A percentile compares a stretch with the other conserved stretches of the same genome.
These are phyloP conservation scores for Pasiphila rectangulata DNA, from an alignment of 2,888 invertebrate species.

Conservation along the genomic window DNA sequence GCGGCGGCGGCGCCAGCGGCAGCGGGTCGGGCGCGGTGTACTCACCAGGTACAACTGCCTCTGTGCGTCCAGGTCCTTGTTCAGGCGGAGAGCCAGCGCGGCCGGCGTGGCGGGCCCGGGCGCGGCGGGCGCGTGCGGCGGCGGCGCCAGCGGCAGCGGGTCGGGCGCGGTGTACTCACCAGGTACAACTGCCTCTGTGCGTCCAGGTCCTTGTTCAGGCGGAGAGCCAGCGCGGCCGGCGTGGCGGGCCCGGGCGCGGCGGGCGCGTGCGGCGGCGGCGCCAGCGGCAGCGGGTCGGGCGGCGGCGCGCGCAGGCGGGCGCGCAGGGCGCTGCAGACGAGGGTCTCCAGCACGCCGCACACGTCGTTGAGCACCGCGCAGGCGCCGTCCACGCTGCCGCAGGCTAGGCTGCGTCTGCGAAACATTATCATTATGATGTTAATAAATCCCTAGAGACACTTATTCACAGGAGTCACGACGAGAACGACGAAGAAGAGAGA, in stretches of 20 bases:
- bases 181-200: conserved; percentile 88
- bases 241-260: conserved; percentile 49
- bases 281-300: conserved; percentile 53
- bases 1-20: no score
- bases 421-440: no score
- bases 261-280: conserved; percentile 65
- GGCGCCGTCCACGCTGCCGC: conserved; percentile 95
- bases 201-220: conserved; percentile 88
- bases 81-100: no score
- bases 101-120: no score
- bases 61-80: no score
- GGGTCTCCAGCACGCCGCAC: conserved; percentile 91
- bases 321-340: conserved; percentile 52
- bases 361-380: conserved; percentile 98
- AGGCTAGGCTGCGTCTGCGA: conserved; percentile 90
- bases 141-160: conserved; percentile 48
- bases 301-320: conserved; percentile 83
- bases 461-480: no score
- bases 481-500: no score
- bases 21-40: no score
- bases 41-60: no score
- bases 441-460: no score
- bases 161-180: conserved; percentile 73
- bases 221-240: conserved; percentile 44
- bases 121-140: conserved; percentile 61